Evolutionary conservation across 2,888 invertebrate genomes (phyloP).

Genomic region (Polydrusus tereticollis): DNA sequence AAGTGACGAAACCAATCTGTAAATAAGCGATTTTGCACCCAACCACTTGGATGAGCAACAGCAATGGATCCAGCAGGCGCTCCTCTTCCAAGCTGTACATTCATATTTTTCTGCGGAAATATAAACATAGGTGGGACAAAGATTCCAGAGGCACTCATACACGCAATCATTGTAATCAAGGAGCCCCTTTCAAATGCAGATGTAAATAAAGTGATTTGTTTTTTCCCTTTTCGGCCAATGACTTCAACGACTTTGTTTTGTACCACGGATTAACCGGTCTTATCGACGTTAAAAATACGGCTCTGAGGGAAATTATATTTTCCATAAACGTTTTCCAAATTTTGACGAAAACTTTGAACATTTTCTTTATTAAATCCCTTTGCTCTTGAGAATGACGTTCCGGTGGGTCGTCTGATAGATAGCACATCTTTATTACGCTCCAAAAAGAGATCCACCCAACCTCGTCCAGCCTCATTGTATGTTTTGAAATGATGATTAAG

Average conservation of each 20-base stretch:
- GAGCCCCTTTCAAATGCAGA: conserved; percentile 18
- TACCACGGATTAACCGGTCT: too few species aligned
- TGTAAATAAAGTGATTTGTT: not conserved
- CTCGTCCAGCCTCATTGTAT: not conserved
- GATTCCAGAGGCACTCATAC: conserved; percentile 24
- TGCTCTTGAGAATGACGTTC: conserved; percentile 7
- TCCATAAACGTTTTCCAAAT: not conserved
- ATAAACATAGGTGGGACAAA: conserved; percentile 22
- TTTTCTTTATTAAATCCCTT: conserved; percentile 2
- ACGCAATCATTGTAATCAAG: too few species aligned
- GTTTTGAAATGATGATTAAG: too few species aligned
- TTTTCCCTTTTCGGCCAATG: conserved; percentile 11
- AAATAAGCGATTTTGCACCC: conserved; percentile 14
- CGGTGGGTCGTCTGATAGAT: not conserved
- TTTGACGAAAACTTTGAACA: not conserved
- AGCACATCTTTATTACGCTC: not conserved
- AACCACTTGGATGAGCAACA: conserved; percentile 12
- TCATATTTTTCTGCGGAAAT: conserved; percentile 11
- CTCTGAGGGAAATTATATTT: not conserved
- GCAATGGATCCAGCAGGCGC: conserved; percentile 14
- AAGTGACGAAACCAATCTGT: not conserved
- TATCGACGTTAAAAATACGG: too few species aligned
- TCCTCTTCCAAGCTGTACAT: not conserved
- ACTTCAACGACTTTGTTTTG: not conserved
- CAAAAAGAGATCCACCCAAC: too few species aligned